Evolutionary conservation across 1,140 invertebrate species (phyloP), one percentile per base, ranked within the genome.

Genomic region (Xylocopa sonorina): DNA sequence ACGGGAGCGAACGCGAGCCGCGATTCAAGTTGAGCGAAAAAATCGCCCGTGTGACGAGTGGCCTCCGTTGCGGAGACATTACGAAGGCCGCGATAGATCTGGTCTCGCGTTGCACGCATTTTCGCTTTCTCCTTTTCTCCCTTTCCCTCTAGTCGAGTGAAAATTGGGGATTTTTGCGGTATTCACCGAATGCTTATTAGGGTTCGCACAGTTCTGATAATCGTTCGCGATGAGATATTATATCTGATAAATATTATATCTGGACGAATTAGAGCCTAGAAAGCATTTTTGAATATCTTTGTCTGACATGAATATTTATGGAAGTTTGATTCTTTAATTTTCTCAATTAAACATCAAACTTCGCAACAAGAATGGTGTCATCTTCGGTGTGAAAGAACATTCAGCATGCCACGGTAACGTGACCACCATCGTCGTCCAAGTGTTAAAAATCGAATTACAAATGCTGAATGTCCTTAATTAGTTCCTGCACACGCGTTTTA

Each of bases 1-100:
- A 72, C 69, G 68, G 53, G 68, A 29, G 38, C 18, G 43, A 72
- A 72, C 67, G 51, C 67, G 66, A 38, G 21, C 34, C 67, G 67
- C 34, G 69, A 46, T 48, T 60, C 69, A 32, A 60, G 38, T 32
- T 57, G 68, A 43, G 21, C 41, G 55, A 58, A 48, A 72, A 72
- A 34, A 32, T 43, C n/a, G n/a, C n/a, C 12, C 5, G 24, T 18
- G 34, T 18, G 24, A 64, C 62, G 27, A n/a, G 10, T 3, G 18
- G 6, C 32, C 16, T 7, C 3, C 29, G 21, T 3, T 14, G 2
- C 24, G n/a, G 58, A 38, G 21, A 38, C 21, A 29, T 24, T 27
- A 7, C 2, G 16, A 29, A 64, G 53, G 14, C 9, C 16, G n/a
- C 2, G 24, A 27, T 53, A 12, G n/a, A 34, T 29, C 10, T 16